Evolutionary conservation across 2,888 invertebrate species (phyloP), one percentile per base, ranked within the genome.

Genomic region (Eupithecia centaureata): DNA sequence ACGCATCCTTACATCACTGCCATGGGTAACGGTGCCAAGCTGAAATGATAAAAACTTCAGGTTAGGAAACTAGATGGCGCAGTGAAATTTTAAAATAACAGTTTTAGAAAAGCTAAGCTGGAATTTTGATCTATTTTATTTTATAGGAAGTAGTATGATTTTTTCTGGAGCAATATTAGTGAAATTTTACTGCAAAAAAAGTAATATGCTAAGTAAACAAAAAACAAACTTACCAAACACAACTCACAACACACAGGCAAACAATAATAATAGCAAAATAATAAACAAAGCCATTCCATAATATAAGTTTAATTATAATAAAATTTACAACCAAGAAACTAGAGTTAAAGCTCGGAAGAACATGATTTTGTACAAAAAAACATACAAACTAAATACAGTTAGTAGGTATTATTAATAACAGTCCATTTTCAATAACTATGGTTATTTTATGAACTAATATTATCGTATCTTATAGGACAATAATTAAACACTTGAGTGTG

Each of bases 1-100:
- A 68, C 97, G 95, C 79, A 96, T 96, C 72, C 97, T 94, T 72
- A 98, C 96, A 74, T 97, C 96, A 74, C 97, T 97, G 75, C 96
- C 96, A 85, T 96, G 96, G 0, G 96, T 95, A 75, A 96, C 95
- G 18, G 57, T 57, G 72, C 96, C 95, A 94, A 96, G 88, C 94
- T 95, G 90, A 30, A 67, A 77, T 65, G 38, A 66, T 51, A 56
- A 63, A 30, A n/a, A 18, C 18, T 18, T 22, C 5, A 18, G 5
- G 1, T n/a, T 32, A 57, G 5, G 2, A 57, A 22, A 10, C 52
- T 27, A 52, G 25, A 25, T 22, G 27, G 27, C 52, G 52, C 27
- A 5, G 27, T 52, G 5, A 52, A 27, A 27, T 25, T 27, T 5
- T 4, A 15, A 27, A 51, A 13, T 15, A 13, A 22, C 7, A 22